A percentile compares a stretch with the other conserved stretches of the same genome.
phyloP scores from a whole-genome alignment of 2,888 invertebrate genomes.

The Emesis russula region DNA sequence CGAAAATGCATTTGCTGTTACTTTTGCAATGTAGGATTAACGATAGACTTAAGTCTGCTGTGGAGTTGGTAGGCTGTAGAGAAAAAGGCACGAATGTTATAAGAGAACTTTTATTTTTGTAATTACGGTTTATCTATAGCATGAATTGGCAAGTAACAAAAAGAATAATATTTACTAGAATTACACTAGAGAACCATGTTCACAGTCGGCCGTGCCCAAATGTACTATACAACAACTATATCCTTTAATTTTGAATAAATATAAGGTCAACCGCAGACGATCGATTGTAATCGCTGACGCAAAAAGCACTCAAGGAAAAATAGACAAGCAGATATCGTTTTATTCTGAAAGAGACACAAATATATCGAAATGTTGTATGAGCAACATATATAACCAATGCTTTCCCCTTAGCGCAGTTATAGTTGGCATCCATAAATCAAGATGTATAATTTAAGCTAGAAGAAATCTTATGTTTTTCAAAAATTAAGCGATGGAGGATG shows the following conservation, averaged over 20 bases:
- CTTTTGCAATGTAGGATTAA: too few species aligned
- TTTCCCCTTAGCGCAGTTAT: neutral
- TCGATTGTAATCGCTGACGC: conserved; percentile 15
- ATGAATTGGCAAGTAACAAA: conserved; percentile 95
- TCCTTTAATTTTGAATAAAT: conserved; percentile 61
- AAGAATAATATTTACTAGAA: conserved; percentile 94
- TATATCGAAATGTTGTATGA: neutral
- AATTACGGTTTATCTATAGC: conserved; percentile 96
- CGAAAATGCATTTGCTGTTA: too few species aligned
- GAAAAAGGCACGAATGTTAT: conserved; percentile 91
- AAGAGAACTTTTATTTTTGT: conserved; percentile 96
- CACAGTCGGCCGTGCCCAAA: conserved; percentile 93
- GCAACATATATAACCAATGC: neutral
- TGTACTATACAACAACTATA: conserved; percentile 92
- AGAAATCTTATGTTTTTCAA: neutral
- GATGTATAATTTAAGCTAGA: neutral
- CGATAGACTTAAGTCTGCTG: too few species aligned
- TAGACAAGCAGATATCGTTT: too few species aligned
- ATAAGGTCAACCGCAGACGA: neutral
- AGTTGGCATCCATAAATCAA: too few species aligned
- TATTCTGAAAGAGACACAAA: neutral
- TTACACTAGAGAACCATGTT: conserved; percentile 94
- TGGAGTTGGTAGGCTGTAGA: neutral
- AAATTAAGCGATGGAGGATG: too few species aligned
- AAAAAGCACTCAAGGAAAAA: too few species aligned